A percentile compares a stretch with the other conserved stretches of the same genome.
phyloP scores from a whole-genome alignment of 1,140 invertebrate genomes.

The Liolophura sinensis region DNA sequence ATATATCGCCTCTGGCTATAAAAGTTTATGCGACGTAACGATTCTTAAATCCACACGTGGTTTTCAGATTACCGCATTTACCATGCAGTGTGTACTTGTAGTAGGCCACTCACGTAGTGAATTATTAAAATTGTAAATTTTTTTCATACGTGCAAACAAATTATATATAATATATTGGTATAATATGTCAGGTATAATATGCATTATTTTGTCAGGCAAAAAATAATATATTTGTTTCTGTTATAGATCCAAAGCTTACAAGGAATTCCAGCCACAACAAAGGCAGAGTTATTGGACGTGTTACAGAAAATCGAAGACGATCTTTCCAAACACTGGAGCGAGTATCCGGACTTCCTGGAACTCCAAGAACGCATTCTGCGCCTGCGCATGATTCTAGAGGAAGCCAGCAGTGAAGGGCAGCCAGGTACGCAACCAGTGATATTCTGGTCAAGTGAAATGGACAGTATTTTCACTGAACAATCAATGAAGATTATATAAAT shows the following conservation, averaged over 20 bases:
- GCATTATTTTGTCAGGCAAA: background rate
- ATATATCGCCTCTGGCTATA: too few species aligned
- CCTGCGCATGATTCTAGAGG: conserved; percentile 48
- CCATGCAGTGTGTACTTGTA: background rate
- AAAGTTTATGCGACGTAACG: too few species aligned
- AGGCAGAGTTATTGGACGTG: conserved; percentile 29
- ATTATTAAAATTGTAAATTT: background rate
- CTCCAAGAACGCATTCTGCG: conserved; percentile 45
- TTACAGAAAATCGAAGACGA: conserved; percentile 38
- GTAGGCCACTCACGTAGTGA: too few species aligned
- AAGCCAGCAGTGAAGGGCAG: conserved; percentile 5
- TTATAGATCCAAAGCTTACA: conserved; percentile 10
- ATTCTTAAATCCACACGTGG: too few species aligned
- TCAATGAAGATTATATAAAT: too few species aligned
- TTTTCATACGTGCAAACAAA: background rate
- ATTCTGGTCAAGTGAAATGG: too few species aligned
- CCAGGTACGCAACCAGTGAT: too few species aligned
- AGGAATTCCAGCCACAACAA: conserved; percentile 5
- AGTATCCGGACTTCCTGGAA: conserved; percentile 43
- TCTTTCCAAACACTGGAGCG: conserved; percentile 43
- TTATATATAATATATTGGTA: too few species aligned
- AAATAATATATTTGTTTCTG: background rate
- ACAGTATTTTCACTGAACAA: too few species aligned
- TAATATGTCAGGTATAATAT: too few species aligned
- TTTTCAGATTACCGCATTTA: too few species aligned